A percentile compares a stretch with the other conserved stretches of the same genome.
phyloP scores from a whole-genome alignment of 2,888 invertebrate genomes.

The Aleiodes alternator region DNA sequence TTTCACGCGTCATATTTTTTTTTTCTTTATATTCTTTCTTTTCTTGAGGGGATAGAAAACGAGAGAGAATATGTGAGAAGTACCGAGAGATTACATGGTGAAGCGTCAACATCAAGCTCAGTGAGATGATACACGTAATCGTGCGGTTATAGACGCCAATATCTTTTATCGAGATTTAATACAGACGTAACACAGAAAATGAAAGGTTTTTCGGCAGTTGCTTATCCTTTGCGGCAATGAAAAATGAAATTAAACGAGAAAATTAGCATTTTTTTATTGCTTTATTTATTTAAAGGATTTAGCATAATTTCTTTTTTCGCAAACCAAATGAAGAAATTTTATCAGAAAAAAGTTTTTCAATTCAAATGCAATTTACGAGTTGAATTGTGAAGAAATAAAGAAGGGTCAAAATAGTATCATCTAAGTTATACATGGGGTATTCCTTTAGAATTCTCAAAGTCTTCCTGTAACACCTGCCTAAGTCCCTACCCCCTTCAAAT shows the following conservation, averaged over 20 bases:
- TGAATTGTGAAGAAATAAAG: constrained; percentile 8
- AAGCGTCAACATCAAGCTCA: constrained; percentile 27
- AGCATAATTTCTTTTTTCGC: too few relatives aligned
- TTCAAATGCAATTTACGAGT: background rate
- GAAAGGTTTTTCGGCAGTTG: too few relatives aligned
- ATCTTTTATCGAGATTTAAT: constrained; percentile 19
- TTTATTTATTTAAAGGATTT: too few relatives aligned
- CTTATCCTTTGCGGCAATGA: too few relatives aligned
- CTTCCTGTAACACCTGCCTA: constrained; percentile 51
- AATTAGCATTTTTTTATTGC: too few relatives aligned
- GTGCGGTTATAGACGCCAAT: constrained; percentile 13
- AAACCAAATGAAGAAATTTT: background rate
- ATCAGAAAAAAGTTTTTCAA: background rate
- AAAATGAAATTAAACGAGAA: too few relatives aligned
- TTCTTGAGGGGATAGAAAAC: background rate
- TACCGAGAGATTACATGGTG: constrained; percentile 22
- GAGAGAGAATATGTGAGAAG: background rate
- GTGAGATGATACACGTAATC: constrained; percentile 22
- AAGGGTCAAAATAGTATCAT: constrained; percentile 8
- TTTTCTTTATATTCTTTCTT: background rate
- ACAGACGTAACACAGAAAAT: background rate
- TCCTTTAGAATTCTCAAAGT: constrained; percentile 26
- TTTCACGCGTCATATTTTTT: constrained; percentile 28
- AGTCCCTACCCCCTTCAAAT: constrained; percentile 31
- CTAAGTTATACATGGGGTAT: constrained; percentile 9